A percentile compares a stretch with the other conserved stretches of the same genome.
Conservation (phyloP, 2,888 invertebrate species). For the Tethea ocularis region DNA sequence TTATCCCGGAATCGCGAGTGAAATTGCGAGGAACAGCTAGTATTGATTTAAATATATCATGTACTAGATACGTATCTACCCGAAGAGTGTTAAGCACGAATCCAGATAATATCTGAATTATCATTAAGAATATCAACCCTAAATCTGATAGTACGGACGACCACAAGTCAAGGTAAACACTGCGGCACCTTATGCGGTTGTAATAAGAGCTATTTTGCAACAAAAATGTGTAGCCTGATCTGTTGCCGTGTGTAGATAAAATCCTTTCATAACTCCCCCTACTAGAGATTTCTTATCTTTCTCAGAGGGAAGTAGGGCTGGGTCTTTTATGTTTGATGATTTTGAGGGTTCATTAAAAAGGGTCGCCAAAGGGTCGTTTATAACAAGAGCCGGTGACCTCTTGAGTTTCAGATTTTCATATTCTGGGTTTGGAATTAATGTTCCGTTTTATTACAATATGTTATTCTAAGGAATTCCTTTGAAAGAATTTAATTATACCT, state of each 20-base stretch:
- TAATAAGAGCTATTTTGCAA: too few relatives aligned
- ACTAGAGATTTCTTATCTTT: neutral
- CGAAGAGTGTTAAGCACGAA: neutral
- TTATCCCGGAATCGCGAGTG: too few relatives aligned
- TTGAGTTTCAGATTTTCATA: conserved; percentile 25
- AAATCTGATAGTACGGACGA: conserved; percentile 6
- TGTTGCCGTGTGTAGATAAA: too few relatives aligned
- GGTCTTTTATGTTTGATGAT: conserved; percentile 24
- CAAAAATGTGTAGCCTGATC: too few relatives aligned
- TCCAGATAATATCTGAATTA: conserved; percentile 2
- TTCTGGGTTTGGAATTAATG: neutral
- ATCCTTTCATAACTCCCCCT: neutral
- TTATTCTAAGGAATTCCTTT: neutral
- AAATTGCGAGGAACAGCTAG: too few relatives aligned
- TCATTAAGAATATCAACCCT: conserved; percentile 7
- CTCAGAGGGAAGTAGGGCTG: neutral
- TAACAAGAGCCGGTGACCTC: conserved; percentile 25
- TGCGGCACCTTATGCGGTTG: too few relatives aligned
- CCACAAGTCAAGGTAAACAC: too few relatives aligned
- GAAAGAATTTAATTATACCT: neutral
- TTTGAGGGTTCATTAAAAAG: conserved; percentile 35
- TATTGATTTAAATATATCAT: too few relatives aligned
- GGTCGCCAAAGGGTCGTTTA: conserved; percentile 27
- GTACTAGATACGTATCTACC: neutral
- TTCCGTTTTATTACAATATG: neutral